phyloP scores from a whole-genome alignment of 30 jellyfish, hydroid and myxozoan species.

The Turritopsis dohrnii region DNA sequence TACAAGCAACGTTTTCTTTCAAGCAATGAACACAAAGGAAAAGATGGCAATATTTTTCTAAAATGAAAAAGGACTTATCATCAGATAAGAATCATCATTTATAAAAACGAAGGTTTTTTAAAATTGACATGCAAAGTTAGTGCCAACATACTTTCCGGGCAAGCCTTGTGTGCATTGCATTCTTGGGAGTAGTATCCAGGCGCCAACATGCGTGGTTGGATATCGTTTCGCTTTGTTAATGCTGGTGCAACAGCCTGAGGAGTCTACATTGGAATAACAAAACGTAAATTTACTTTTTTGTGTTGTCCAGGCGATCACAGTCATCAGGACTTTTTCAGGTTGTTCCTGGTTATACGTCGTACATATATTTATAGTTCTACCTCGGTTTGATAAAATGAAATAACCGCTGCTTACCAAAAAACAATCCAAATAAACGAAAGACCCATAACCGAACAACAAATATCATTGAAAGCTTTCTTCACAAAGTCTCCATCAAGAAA shows the following conservation, averaged over 20 bases:
- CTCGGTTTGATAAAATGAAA: too few species aligned
- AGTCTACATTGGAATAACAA: constrained; percentile 16
- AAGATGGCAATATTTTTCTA: constrained; percentile 89
- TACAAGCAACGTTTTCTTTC: constrained; percentile 95
- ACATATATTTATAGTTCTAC: too few species aligned
- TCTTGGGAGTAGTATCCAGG: constrained; percentile 98
- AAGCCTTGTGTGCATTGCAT: constrained; percentile 95
- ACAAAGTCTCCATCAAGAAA: too few species aligned
- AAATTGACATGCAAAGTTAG: background rate
- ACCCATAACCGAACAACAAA: too few species aligned
- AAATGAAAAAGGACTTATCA: constrained; percentile 2
- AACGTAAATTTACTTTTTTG: too few species aligned
- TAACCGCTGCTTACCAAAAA: too few species aligned
- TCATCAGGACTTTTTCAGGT: too few species aligned
- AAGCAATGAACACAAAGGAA: constrained; percentile 91
- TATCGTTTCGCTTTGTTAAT: constrained; percentile 61
- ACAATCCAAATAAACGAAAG: too few species aligned
- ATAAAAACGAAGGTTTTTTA: too few species aligned
- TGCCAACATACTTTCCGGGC: constrained; percentile 91
- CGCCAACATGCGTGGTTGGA: constrained; percentile 94
- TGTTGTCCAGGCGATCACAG: too few species aligned
- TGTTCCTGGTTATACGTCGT: too few species aligned
- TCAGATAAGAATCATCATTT: background rate
- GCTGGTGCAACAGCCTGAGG: constrained; percentile 83
- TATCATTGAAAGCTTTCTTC: background rate